Base-by-base conservation (phyloP, 2,797 vertebrate genomes). In the Karalla daura region DNA sequence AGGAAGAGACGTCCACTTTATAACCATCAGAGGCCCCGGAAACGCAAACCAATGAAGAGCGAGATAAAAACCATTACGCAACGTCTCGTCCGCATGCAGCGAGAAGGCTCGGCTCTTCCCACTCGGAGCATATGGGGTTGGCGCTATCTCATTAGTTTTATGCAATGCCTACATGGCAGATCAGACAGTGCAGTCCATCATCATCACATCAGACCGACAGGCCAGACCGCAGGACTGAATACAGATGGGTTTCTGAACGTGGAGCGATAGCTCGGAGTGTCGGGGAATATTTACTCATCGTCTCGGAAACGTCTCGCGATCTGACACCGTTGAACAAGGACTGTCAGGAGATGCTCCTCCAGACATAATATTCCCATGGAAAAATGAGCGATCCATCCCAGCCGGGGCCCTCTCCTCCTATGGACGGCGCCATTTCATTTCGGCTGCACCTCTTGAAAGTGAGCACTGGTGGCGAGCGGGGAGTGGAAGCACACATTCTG, bases 1-100 rank as follows among this genome's bases (percentile, higher is more conserved):
- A 80, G 84, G 86, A 76, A 77, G 76, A 70, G 58, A 80, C 33
- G 41, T 77, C 69, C 79, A 86, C 86, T 89, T 86, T 81, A 74
- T 80, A 83, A 83, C 83, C 86, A 88, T 86, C 86, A 84, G 73
- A 54, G 77, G 61, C 70, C n/a, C n/a, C 74, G 76, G 85, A 89
- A 88, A 89, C 46, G 20, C 68, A 68, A 82, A 76, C n/a, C 74
- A 73, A 74, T 64, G 66, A 79, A 70, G 63, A 85, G 78, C 56
- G 47, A 68, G 70, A 71, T 41, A 69, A 89, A 84, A 84, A 70
- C 65, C 84, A 84, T 82, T 78, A 85, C 53, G 59, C 43, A 14
- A 49, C 67, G 59, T 69, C 33, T 20, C 36, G 61, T 85, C 75
- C 35, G 21, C n/a, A n/a, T n/a, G n/a, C 24, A 4, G 63, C 62